Conservation (phyloP, 2,888 invertebrate species). For the Hydrotaea cyrtoneurina region DNA sequence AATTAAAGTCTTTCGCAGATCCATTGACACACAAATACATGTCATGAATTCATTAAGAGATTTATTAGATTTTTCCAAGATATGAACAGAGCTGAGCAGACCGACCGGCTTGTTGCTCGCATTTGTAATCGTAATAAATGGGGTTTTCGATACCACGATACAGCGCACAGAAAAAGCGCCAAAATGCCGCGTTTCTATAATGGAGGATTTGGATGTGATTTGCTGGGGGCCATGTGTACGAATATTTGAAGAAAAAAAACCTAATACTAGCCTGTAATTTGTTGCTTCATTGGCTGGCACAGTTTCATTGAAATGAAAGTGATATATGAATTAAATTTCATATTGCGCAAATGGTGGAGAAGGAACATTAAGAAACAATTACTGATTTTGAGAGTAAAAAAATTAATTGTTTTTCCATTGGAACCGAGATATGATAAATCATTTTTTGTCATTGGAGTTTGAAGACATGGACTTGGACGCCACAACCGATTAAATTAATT, state of each 20-base stretch:
- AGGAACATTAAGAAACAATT: no score
- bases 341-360: no score
- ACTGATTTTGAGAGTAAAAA: no score
- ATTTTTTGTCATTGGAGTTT: no score
- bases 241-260: neutral
- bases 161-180: neutral
- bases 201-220: conserved; percentile 17
- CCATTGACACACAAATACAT: conserved; percentile 47
- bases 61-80: conserved; percentile 59
- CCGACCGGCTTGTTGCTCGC: neutral
- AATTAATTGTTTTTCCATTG: no score
- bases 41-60: conserved; percentile 64
- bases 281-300: neutral
- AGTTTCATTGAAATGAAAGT: conserved; percentile 13
- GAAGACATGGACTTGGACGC: no score
- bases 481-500: no score
- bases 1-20: conserved; percentile 55
- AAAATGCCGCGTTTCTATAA: neutral
- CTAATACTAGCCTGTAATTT: neutral
- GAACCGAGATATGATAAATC: no score
- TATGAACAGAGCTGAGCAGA: neutral
- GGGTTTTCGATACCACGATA: neutral
- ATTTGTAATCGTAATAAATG: neutral
- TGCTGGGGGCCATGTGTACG: neutral
- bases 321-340: neutral